These are phyloP conservation scores for Scrobipalpa costella DNA, from an alignment of 2,888 invertebrate genomes.

Conservation along the genomic window DNA sequence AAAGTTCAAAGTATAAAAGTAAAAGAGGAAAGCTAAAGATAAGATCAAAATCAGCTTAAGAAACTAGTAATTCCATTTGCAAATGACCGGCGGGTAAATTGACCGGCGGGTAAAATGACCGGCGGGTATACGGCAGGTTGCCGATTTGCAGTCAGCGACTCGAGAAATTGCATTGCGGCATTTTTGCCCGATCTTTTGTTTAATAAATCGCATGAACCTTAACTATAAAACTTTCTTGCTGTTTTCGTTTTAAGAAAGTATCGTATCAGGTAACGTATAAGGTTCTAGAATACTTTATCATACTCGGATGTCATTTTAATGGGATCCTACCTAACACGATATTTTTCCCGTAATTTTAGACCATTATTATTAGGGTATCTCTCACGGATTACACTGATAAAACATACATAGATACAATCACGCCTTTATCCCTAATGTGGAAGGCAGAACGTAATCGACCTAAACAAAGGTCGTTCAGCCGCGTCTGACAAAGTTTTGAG, in stretches of 20 bases:
- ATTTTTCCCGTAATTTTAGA: no score
- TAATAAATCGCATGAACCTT: not conserved
- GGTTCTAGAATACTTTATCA: no score
- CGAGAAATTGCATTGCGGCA: conserved; percentile 54
- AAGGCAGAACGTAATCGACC: no score
- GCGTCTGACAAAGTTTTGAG: no score
- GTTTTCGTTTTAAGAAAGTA: not conserved
- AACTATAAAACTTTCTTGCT: not conserved
- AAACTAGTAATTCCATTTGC: conserved; percentile 51
- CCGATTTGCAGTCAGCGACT: conserved; percentile 64
- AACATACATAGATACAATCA: no score
- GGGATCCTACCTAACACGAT: no score
- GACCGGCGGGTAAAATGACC: conserved; percentile 46
- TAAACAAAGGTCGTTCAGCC: no score
- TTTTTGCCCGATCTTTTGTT: conserved; percentile 3
- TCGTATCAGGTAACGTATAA: not conserved
- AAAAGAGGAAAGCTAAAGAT: not conserved
- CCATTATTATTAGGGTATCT: no score
- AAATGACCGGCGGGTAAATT: conserved; percentile 57
- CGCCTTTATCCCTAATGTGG: no score
- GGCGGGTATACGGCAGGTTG: conserved; percentile 56
- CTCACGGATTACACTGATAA: no score
- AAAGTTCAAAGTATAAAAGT: conserved; percentile 2
- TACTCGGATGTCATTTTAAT: no score
- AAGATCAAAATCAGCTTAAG: not conserved